These are phyloP conservation scores for Monomorium pharaonis DNA, from an alignment of 1,140 invertebrate genomes.

Conservation along the genomic window DNA sequence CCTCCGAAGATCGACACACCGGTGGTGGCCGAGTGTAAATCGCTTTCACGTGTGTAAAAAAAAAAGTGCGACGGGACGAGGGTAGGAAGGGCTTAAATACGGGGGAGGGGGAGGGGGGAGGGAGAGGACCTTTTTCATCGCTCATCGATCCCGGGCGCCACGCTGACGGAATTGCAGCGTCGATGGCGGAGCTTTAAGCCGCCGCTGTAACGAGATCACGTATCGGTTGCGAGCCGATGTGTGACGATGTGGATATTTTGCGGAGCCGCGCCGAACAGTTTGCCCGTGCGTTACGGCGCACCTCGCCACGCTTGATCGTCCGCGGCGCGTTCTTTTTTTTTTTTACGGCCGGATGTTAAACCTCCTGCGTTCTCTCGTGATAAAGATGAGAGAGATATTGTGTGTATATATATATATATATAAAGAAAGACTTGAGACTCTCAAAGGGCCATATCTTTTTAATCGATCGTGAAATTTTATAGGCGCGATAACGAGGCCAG, in stretches of 20 bases:
- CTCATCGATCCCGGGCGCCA: conserved; percentile 20
- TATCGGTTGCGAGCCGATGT: conserved; percentile 43
- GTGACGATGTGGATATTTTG: conserved; percentile 37
- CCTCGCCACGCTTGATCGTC: conserved; percentile 25
- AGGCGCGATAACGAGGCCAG: conserved; percentile 56
- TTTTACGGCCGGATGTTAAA: conserved; percentile 65
- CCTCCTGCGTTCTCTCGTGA: conserved; percentile 11
- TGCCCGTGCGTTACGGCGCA: conserved; percentile 40
- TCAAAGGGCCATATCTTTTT: conserved; percentile 50
- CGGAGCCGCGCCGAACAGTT: conserved; percentile 8
- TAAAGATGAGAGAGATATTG: conserved; percentile 44
- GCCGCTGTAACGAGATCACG: conserved; percentile 64
- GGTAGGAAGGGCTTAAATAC: background rate
- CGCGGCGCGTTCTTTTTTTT: conserved; percentile 57
- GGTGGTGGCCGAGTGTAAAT: conserved; percentile 45
- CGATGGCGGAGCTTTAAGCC: conserved; percentile 25
- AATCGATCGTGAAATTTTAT: conserved; percentile 59
- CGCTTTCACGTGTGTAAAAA: conserved; percentile 39
- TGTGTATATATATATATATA: conserved; percentile 9
- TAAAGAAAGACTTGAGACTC: background rate
- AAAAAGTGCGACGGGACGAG: background rate
- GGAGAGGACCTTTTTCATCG: conserved; percentile 55
- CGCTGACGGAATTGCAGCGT: conserved; percentile 60
- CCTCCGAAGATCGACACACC: conserved; percentile 35
- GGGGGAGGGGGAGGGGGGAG: background rate